Percentiles rank a stretch among this genome's conserved stretches.
Evolutionary conservation across 1,140 invertebrate species (phyloP).

Genomic region (Cryptotermes secundus): DNA sequence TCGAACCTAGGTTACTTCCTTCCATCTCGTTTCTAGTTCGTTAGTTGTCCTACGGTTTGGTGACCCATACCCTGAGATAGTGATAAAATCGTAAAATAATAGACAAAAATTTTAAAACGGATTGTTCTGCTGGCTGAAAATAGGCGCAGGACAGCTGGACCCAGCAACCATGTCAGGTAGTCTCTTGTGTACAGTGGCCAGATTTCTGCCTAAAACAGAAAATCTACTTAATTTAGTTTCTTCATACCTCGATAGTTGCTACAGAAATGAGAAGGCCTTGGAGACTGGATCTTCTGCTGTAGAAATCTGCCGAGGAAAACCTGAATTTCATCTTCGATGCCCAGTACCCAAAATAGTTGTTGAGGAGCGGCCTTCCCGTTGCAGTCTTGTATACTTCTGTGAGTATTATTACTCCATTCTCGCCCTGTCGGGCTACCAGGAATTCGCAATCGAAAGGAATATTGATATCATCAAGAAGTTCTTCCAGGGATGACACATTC

Average conservation of each 20-base stretch:
- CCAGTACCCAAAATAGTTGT: background rate
- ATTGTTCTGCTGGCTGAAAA: too few species aligned
- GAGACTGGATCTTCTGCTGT: background rate
- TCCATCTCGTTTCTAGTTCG: too few species aligned
- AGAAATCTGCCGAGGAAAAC: background rate
- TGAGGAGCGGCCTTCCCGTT: background rate
- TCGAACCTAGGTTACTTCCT: too few species aligned
- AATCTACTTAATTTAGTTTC: too few species aligned
- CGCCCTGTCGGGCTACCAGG: background rate
- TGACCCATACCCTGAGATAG: too few species aligned
- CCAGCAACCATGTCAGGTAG: too few species aligned
- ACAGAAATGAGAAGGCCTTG: background rate
- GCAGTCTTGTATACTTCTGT: background rate
- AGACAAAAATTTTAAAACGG: too few species aligned
- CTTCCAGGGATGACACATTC: background rate
- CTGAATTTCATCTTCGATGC: background rate
- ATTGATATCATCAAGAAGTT: background rate
- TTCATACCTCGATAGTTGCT: background rate
- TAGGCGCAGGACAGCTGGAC: too few species aligned
- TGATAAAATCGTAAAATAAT: too few species aligned
- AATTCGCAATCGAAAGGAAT: background rate
- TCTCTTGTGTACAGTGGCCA: too few species aligned
- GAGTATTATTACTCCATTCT: background rate
- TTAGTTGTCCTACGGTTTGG: too few species aligned
- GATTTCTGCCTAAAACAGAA: too few species aligned